These are phyloP conservation scores for Ceriagrion tenellum DNA, from an alignment of 2,888 invertebrate species.

Conservation along the genomic window DNA sequence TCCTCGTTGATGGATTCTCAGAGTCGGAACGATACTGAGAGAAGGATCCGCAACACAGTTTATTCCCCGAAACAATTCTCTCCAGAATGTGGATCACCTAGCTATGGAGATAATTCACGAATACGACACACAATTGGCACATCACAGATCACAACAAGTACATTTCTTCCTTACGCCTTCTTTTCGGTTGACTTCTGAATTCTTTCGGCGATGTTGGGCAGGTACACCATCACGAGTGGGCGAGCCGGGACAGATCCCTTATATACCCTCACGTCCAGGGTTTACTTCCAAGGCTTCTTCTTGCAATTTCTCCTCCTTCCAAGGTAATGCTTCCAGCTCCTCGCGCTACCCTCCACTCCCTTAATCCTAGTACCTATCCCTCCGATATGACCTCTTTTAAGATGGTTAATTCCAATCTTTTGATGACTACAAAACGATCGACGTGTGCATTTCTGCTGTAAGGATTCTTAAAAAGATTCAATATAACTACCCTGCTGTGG, in stretches of 20 bases:
- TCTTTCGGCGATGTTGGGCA: not conserved
- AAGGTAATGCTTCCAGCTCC: not conserved
- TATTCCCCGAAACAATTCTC: not conserved
- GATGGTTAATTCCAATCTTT: not conserved
- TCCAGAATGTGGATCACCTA: not conserved
- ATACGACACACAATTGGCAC: not conserved
- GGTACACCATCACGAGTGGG: not conserved
- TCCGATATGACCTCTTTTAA: not conserved
- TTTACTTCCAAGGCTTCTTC: not conserved
- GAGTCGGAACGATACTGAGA: not conserved
- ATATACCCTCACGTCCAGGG: not conserved
- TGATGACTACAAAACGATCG: not conserved
- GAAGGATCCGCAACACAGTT: not conserved
- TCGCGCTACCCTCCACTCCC: not conserved
- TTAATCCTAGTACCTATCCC: not conserved
- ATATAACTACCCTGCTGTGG: not conserved
- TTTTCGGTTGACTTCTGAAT: not conserved
- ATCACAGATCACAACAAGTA: not conserved
- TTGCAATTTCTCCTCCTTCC: not conserved
- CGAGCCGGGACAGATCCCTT: not conserved
- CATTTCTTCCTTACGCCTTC: not conserved
- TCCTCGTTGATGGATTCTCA: not conserved
- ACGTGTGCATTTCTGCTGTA: not conserved
- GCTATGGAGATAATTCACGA: not conserved
- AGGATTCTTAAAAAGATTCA: not conserved